phyloP scores from a whole-genome alignment of 2,113 vertebrate genomes.

The Tiliqua scincoides region DNA sequence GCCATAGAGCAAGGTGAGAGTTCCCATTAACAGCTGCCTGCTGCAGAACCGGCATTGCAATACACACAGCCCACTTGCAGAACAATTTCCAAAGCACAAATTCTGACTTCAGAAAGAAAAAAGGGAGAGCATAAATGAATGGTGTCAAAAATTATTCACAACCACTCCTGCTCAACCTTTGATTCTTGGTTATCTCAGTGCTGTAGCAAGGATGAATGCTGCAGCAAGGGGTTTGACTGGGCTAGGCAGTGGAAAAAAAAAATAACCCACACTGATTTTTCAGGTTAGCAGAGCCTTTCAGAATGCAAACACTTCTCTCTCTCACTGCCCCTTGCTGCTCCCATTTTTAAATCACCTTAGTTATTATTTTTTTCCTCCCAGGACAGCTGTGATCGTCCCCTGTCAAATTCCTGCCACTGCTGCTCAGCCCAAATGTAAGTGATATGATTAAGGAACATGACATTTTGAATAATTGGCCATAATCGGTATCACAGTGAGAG shows the following conservation, averaged over 20 bases:
- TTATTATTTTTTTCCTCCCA: constrained; percentile 61
- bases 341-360: constrained; percentile 2
- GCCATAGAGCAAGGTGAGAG: constrained; percentile 32
- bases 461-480: constrained; percentile 75
- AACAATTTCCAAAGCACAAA: not conserved
- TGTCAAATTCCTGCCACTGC: constrained; percentile 78
- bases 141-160: not conserved
- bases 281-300: constrained; percentile 55
- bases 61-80: not conserved
- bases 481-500: constrained; percentile 65
- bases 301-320: constrained; percentile 47
- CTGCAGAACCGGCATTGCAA: constrained; percentile 40
- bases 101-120: constrained; percentile 43
- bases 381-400: constrained; percentile 77
- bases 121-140: constrained; percentile 38
- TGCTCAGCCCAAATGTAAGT: constrained; percentile 71
- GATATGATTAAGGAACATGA: constrained; percentile 78
- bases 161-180: not conserved
- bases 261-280: constrained; percentile 54
- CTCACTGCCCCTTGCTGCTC: not conserved
- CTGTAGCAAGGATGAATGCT: not conserved
- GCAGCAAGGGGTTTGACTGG: constrained; percentile 31
- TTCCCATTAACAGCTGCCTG: constrained; percentile 49
- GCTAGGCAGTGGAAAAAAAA: constrained; percentile 19
- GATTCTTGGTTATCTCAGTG: not conserved